Evolutionary conservation across 1,140 invertebrate species (phyloP), one percentile per base, ranked within the genome.

Genomic region (Eriosoma lanigerum): DNA sequence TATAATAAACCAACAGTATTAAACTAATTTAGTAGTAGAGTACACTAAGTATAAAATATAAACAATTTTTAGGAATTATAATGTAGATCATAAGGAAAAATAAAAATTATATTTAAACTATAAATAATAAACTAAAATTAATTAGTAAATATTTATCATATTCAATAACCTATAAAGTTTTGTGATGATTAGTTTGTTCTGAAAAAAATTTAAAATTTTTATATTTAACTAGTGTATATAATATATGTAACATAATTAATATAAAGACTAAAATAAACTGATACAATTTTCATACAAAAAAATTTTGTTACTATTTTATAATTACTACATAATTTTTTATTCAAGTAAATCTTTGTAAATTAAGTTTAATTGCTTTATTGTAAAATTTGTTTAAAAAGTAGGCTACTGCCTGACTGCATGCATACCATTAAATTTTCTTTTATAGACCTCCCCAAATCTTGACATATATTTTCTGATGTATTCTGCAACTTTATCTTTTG

Each of bases 391-490:
- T n/a, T n/a, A n/a, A n/a, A n/a, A n/a, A n/a, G n/a, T n/a, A n/a
- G n/a, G n/a, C n/a, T n/a, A n/a, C n/a, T n/a, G n/a, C n/a, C n/a
- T n/a, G n/a, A n/a, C n/a, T n/a, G n/a, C n/a, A n/a, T n/a, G n/a
- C n/a, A n/a, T 62, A 78, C 75, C 75, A 62, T 19, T 81, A 3
- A 19, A 3, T 78, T 62, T 62, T 72, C 70, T 68, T 66, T 62
- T 68, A 46, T 82, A 82, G 5, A 80, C 87, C 19, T 90, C 88
- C 1, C 92, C 95, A 87, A 95, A 97, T 86, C 96, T 96, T 12
- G 90, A 90, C 96, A 99, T 99, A 85, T 98, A 98, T 85, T 97
- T 97, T 83, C 91, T 91, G 26, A 99, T 94, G 87, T 95, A 98
- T 86, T 97, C 96, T 85, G 93, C 94, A 2, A 96, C 94, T 87